Evolutionary conservation across 2,797 vertebrate species (phyloP).

Genomic region (Tachyglossus aculeatus): DNA sequence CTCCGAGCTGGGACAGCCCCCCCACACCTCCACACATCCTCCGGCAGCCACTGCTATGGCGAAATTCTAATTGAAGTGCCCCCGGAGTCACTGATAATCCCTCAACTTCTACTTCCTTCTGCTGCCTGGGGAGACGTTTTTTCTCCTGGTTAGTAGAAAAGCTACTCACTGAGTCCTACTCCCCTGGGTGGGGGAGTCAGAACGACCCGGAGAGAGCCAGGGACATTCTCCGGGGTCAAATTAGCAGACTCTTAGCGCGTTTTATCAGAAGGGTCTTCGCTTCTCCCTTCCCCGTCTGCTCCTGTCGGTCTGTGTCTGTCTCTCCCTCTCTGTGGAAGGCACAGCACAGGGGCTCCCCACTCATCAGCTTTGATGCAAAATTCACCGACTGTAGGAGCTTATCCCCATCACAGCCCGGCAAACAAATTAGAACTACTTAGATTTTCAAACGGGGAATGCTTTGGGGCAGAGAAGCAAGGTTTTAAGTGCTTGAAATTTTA

Average conservation of each 20-base stretch:
- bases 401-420: constrained; percentile 52
- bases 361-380: constrained; percentile 58
- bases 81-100: not conserved
- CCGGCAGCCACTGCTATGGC: too few species aligned
- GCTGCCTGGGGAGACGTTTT: not conserved
- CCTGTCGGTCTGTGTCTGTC: not conserved
- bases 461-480: constrained; percentile 55
- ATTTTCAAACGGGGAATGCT: constrained; percentile 50
- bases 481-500: constrained; percentile 65
- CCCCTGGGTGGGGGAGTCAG: not conserved
- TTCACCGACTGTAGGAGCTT: constrained; percentile 46
- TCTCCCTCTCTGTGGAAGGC: constrained; percentile 19
- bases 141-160: constrained; percentile 18
- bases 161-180: constrained; percentile 30
- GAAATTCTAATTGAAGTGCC: not conserved
- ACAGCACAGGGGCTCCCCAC: constrained; percentile 50
- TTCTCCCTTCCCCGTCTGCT: constrained; percentile 15
- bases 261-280: not conserved
- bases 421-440: constrained; percentile 69
- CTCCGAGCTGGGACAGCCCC: too few species aligned
- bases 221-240: constrained; percentile 28
- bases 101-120: not conserved
- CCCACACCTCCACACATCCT: too few species aligned
- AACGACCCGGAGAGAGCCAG: not conserved
- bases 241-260: constrained; percentile 25